phyloP scores from a whole-genome alignment of 2,888 invertebrate genomes.

The Leptinotarsa haldemani region DNA sequence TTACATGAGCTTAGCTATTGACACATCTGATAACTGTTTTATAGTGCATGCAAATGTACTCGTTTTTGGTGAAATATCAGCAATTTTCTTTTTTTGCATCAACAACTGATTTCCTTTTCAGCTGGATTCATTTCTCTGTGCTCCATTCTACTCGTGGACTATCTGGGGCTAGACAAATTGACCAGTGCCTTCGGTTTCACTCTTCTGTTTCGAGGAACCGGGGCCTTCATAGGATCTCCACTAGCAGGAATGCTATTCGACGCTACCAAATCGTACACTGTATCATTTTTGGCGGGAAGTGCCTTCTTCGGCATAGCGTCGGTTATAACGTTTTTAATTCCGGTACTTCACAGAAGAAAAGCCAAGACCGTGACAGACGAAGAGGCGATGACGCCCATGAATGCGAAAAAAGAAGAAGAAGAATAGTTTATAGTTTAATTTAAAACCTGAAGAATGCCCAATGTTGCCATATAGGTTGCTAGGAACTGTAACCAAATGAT shows the following conservation, averaged over 20 bases:
- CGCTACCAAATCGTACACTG: constrained; percentile 84
- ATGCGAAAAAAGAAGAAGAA: not conserved
- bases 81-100: no score
- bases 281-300: constrained; percentile 93
- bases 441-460: not conserved
- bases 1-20: no score
- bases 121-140: constrained; percentile 98
- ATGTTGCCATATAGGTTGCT: no score
- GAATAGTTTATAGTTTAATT: not conserved
- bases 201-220: constrained; percentile 93
- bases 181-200: constrained; percentile 97
- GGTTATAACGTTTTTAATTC: constrained; percentile 30
- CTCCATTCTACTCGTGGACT: constrained; percentile 96
- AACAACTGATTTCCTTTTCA: constrained; percentile 63
- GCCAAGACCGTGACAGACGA: constrained; percentile 15
- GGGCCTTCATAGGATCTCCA: constrained; percentile 90
- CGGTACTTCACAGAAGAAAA: constrained; percentile 20
- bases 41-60: no score
- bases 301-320: constrained; percentile 87
- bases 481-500: not conserved
- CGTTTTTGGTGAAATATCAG: no score
- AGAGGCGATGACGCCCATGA: constrained; percentile 23
- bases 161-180: constrained; percentile 93
- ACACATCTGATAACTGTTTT: no score
- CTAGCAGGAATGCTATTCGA: constrained; percentile 93